Evolutionary conservation across 2,797 vertebrate genomes (phyloP).

Genomic region (Poeciliopsis presidionis): DNA sequence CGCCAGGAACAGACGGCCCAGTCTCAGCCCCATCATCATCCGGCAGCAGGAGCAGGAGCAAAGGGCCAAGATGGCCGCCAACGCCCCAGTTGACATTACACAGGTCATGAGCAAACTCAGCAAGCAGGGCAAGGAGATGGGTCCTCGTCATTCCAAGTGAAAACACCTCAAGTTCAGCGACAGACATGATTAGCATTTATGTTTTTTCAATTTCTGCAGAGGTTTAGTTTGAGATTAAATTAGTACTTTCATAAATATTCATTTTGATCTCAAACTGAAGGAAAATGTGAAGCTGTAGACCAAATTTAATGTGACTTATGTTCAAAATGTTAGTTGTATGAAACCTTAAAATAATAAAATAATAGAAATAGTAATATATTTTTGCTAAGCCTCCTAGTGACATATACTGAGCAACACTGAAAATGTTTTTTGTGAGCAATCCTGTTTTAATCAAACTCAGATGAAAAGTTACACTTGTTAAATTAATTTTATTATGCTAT

Average conservation of each 20-base stretch:
- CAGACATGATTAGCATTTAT: neutral
- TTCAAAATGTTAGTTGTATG: neutral
- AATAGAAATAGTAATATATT: neutral
- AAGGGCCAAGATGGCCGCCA: constrained; percentile 87
- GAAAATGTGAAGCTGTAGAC: constrained; percentile 6
- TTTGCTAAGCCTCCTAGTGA: neutral
- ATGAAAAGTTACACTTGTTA: neutral
- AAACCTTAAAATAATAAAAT: neutral
- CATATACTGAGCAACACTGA: neutral
- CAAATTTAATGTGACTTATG: neutral
- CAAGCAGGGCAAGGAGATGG: constrained; percentile 71
- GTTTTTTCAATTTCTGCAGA: neutral
- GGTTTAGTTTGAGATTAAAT: constrained; percentile 11
- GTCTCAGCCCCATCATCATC: constrained; percentile 91
- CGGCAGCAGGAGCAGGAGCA: constrained; percentile 91
- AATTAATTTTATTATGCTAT: neutral
- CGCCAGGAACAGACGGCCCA: constrained; percentile 86
- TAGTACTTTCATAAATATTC: neutral
- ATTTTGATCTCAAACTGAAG: neutral
- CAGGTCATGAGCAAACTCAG: constrained; percentile 99
- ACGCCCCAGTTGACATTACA: constrained; percentile 91
- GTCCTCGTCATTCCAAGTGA: constrained; percentile 35
- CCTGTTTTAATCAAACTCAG: neutral
- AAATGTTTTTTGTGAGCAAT: neutral
- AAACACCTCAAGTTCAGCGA: neutral